These are phyloP conservation scores for Drosophila suboccidentalis DNA, from an alignment of 2,888 invertebrate species.

Conservation along the genomic window DNA sequence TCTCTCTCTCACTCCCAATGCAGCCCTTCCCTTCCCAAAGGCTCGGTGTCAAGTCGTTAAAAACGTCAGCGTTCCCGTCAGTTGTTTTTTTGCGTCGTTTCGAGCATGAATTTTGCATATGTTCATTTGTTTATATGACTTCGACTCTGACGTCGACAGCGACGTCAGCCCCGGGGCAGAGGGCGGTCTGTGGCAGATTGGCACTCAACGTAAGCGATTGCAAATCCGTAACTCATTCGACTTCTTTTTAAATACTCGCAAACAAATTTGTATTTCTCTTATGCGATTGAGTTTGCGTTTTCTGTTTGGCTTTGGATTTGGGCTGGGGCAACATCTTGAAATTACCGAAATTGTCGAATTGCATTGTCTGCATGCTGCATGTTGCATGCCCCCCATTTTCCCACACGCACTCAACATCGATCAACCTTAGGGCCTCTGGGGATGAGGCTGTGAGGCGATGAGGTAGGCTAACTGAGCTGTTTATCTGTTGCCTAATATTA, in stretches of 20 bases:
- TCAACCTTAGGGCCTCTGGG: background rate
- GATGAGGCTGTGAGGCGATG: background rate
- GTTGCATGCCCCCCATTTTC: slow-evolving; percentile 54
- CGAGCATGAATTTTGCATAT: slow-evolving; percentile 78
- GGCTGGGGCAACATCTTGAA: background rate
- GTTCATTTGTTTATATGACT: slow-evolving; percentile 79
- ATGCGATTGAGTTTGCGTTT: slow-evolving; percentile 9
- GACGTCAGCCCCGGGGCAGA: slow-evolving; percentile 17
- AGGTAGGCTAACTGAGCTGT: slow-evolving; percentile 15
- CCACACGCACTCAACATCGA: slow-evolving; percentile 51
- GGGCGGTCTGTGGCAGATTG: slow-evolving; percentile 66
- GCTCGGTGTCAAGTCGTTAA: slow-evolving; percentile 77
- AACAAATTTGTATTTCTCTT: slow-evolving; percentile 56
- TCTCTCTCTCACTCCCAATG: background rate
- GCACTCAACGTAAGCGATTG: slow-evolving; percentile 80
- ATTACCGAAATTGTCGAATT: slow-evolving; percentile 58
- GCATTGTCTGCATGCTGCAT: slow-evolving; percentile 37
- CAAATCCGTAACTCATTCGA: slow-evolving; percentile 83
- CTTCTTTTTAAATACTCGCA: slow-evolving; percentile 69
- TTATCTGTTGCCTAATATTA: slow-evolving; percentile 22
- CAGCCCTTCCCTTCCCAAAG: slow-evolving; percentile 11
- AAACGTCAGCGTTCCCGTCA: slow-evolving; percentile 69
- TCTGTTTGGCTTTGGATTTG: background rate
- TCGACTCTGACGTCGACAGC: slow-evolving; percentile 9
- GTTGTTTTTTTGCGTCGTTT: slow-evolving; percentile 40